Percentiles rank a stretch among this genome's conserved stretches.
These are phyloP conservation scores for Cheilosia vulpina DNA, from an alignment of 2,888 invertebrate genomes.

Conservation along the genomic window DNA sequence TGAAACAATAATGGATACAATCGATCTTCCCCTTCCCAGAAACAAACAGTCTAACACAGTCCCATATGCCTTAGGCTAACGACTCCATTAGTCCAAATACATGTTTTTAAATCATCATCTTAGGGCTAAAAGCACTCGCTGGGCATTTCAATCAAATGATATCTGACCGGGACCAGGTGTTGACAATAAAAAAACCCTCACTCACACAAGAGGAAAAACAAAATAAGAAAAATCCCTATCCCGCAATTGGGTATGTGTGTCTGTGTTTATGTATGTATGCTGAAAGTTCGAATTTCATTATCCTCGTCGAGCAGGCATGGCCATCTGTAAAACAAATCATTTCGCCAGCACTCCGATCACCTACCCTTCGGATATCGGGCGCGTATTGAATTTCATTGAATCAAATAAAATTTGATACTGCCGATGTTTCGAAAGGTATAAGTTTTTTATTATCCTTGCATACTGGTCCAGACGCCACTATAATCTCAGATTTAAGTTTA, in stretches of 20 bases:
- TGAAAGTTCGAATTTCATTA: conserved; percentile 30
- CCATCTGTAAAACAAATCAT: conserved; percentile 31
- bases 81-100: conserved; percentile 41
- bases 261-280: neutral
- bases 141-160: conserved; percentile 41
- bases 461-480: neutral
- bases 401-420: conserved; percentile 33
- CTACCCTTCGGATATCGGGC: neutral
- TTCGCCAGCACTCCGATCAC: conserved; percentile 1
- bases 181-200: conserved; percentile 20
- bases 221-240: neutral
- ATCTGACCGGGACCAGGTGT: conserved; percentile 48
- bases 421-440: conserved; percentile 9
- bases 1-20: conserved; percentile 32
- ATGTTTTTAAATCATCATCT: conserved; percentile 21
- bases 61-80: conserved; percentile 26
- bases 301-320: conserved; percentile 1
- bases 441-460: conserved; percentile 16
- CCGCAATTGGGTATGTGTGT: neutral
- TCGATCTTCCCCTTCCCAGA: conserved; percentile 5
- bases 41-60: conserved; percentile 3
- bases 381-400: conserved; percentile 48
- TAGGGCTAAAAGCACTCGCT: conserved; percentile 39
- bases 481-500: neutral
- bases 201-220: neutral